Evolutionary conservation across 1,140 invertebrate species (phyloP), one percentile per base, ranked within the genome.

Genomic region (Drosophila willistoni): DNA sequence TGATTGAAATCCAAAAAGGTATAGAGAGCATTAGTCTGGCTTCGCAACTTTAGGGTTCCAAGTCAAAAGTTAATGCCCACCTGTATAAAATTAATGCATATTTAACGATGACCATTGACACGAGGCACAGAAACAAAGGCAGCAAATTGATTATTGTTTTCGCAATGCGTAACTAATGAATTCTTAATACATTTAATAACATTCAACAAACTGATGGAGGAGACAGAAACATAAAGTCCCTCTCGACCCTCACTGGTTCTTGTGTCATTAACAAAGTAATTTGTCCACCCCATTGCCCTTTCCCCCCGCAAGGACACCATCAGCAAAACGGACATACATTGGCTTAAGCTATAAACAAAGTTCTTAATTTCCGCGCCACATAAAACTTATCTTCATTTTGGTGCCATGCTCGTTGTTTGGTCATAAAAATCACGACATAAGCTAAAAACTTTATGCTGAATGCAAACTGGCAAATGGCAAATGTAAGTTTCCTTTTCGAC

Each of bases 361-460:
- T 87, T 87, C 84, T 80, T 87, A 87, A 87, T 89, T 87, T 87
- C 83, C 83, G 83, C 83, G 83, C 84, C 84, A 71, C 80, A 87
- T 89, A 87, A 89, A 87, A 87, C 83, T 87, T 87, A 87, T 87
- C 83, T 86, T 83, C 84, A 89, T 87, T 83, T 79, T 66, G 60
- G 70, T 68, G 71, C 70, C 74, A 81, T 47, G 70, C 71, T 51
- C 59, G 25, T 66, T 57, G 68, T 36, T 51, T 42, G 22, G 60
- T 56, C 76, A 89, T 89, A 89, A 87, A 87, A 87, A 87, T 87
- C 84, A 89, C 80, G 87, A 89, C 80, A 87, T 87, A 87, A 87
- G 83, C 83, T 87, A 72, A 87, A 87, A 87, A 87, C 84, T 87
- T 87, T 89, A 87, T 87, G 76, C 64, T 77, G 71, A 79, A 87